These are phyloP conservation scores for Prietella phreatophila DNA, from an alignment of 2,113 vertebrate genomes.

Conservation along the genomic window DNA sequence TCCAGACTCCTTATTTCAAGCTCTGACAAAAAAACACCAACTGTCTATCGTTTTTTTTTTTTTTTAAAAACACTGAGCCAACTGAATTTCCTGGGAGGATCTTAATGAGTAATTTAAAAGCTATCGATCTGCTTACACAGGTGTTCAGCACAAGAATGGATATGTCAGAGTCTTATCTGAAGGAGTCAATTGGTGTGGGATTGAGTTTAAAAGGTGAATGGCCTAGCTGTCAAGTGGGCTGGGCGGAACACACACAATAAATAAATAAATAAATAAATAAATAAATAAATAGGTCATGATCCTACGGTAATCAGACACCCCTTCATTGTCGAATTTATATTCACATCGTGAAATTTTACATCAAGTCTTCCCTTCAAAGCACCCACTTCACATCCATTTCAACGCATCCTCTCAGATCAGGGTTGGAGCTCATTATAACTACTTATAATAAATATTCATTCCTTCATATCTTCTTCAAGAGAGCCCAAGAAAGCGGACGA, in stretches of 20 bases:
- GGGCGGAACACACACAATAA: background rate
- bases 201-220: constrained; percentile 30
- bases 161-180: constrained; percentile 32
- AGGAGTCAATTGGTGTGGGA: constrained; percentile 29
- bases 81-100: constrained; percentile 49
- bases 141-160: constrained; percentile 37
- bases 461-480: background rate
- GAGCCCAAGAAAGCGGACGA: background rate
- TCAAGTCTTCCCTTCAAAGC: background rate
- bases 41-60: constrained; percentile 22
- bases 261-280: background rate
- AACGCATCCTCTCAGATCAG: background rate
- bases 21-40: constrained; percentile 16
- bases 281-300: background rate
- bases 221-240: constrained; percentile 14
- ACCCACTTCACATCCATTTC: background rate
- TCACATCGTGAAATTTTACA: background rate
- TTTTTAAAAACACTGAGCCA: constrained; percentile 43
- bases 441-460: constrained; percentile 2
- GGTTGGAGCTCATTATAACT: background rate
- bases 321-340: constrained; percentile 14
- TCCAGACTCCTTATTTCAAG: constrained; percentile 3
- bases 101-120: constrained; percentile 54
- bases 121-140: constrained; percentile 42
- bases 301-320: background rate